phyloP scores from a whole-genome alignment of 2,888 invertebrate genomes.

The Caenorhabditis sp. region DNA sequence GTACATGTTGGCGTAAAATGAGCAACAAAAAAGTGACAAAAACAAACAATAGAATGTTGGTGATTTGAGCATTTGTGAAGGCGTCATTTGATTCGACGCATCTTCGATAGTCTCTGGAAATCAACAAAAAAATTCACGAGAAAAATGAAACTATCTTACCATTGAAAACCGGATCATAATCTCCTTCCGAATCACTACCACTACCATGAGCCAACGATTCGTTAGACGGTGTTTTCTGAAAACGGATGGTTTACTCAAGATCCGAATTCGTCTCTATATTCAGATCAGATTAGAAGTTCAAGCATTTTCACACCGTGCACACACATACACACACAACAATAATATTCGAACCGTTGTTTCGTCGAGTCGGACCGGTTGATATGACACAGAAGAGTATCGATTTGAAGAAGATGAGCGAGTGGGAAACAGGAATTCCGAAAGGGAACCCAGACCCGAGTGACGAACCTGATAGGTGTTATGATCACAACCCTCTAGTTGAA shows the following conservation, averaged over 20 bases:
- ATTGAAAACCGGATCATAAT: background rate
- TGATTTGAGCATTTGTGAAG: slow-evolving; percentile 62
- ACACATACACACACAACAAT: background rate
- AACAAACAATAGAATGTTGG: slow-evolving; percentile 66
- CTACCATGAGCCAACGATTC: slow-evolving; percentile 14
- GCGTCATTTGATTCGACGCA: slow-evolving; percentile 34
- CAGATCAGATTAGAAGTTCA: background rate
- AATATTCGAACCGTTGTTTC: background rate
- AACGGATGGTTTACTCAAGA: background rate
- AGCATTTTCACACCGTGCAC: slow-evolving; percentile 5
- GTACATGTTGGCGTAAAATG: slow-evolving; percentile 69
- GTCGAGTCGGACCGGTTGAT: slow-evolving; percentile 20
- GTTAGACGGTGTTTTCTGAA: slow-evolving; percentile 30
- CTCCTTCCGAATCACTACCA: background rate
- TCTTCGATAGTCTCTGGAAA: slow-evolving; percentile 22
- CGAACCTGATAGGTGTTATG: slow-evolving; percentile 24
- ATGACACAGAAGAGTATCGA: slow-evolving; percentile 31
- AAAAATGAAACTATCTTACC: background rate
- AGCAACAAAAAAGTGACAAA: slow-evolving; percentile 63
- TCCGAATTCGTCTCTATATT: background rate
- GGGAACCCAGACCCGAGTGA: slow-evolving; percentile 43
- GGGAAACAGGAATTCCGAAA: slow-evolving; percentile 32
- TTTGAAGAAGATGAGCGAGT: background rate
- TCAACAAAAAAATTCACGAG: background rate
- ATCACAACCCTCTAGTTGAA: background rate